Evolutionary conservation across 2,888 invertebrate genomes (phyloP).

Genomic region (Thymelicus lineola): DNA sequence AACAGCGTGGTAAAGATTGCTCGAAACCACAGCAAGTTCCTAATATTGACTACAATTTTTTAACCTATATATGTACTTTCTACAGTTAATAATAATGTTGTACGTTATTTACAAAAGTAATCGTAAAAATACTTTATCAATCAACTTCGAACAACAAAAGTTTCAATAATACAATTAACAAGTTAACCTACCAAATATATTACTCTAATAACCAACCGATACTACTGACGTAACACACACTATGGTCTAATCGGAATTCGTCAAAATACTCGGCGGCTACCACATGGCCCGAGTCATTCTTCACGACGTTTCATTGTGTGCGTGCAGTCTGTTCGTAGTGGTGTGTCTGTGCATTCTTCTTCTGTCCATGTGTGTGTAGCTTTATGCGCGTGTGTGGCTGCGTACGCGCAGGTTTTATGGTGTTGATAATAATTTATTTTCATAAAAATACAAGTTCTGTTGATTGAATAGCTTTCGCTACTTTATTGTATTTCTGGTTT

Average conservation of each 20-base stretch:
- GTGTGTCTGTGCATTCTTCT: constrained; percentile 22
- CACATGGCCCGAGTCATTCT: constrained; percentile 77
- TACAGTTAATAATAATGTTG: too few species aligned
- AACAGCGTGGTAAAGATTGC: too few species aligned
- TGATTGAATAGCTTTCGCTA: constrained; percentile 21
- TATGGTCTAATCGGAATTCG: constrained; percentile 77
- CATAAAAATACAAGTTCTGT: constrained; percentile 22
- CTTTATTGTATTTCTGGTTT: neutral
- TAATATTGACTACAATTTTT: too few species aligned
- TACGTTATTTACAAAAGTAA: too few species aligned
- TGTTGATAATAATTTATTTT: constrained; percentile 27
- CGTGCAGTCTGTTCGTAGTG: constrained; percentile 50
- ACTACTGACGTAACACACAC: constrained; percentile 52
- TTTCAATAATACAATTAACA: too few species aligned
- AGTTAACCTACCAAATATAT: too few species aligned
- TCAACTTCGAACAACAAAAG: too few species aligned
- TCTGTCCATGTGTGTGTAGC: constrained; percentile 42
- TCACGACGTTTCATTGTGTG: constrained; percentile 50
- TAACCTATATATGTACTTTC: too few species aligned
- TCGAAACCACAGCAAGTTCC: too few species aligned
- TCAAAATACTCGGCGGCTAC: constrained; percentile 79
- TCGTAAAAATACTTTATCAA: too few species aligned
- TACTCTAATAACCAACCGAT: neutral
- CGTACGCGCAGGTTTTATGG: constrained; percentile 46
- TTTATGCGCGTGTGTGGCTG: constrained; percentile 43